These are phyloP conservation scores for Macrostomum lignano DNA, from an alignment of 1,140 invertebrate species.

Conservation along the genomic window DNA sequence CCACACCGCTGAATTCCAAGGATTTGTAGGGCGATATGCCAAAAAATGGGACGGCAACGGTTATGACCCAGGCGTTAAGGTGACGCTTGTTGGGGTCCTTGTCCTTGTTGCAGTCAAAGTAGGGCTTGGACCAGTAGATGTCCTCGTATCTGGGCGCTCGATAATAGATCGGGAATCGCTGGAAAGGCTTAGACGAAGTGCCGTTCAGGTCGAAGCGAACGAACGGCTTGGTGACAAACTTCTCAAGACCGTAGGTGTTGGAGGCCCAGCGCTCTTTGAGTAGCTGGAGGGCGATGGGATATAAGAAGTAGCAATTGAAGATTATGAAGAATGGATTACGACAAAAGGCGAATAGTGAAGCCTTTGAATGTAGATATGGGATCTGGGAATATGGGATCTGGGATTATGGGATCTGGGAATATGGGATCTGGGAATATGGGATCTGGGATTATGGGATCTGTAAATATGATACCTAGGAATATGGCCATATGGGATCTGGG, in stretches of 20 bases:
- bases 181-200: slow-evolving; percentile 30
- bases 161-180: slow-evolving; percentile 63
- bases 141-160: slow-evolving; percentile 29
- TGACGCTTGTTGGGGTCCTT: slow-evolving; percentile 48
- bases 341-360: too few relatives aligned
- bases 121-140: slow-evolving; percentile 67
- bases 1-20: slow-evolving; percentile 63
- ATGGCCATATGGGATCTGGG: too few relatives aligned
- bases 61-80: slow-evolving; percentile 63
- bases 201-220: slow-evolving; percentile 48
- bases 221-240: slow-evolving; percentile 65
- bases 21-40: slow-evolving; percentile 30
- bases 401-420: too few relatives aligned
- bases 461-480: too few relatives aligned
- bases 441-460: too few relatives aligned
- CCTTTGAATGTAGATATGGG: too few relatives aligned
- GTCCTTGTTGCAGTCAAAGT: slow-evolving; percentile 73
- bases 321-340: too few relatives aligned
- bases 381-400: too few relatives aligned
- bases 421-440: too few relatives aligned
- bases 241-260: slow-evolving; percentile 64
- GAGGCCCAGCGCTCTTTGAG: slow-evolving; percentile 55
- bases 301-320: too few relatives aligned
- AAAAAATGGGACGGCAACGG: slow-evolving; percentile 80
- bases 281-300: too few relatives aligned